Evolutionary conservation across 2,888 invertebrate genomes (phyloP).

Genomic region (Eumacrocentrus americanus): DNA sequence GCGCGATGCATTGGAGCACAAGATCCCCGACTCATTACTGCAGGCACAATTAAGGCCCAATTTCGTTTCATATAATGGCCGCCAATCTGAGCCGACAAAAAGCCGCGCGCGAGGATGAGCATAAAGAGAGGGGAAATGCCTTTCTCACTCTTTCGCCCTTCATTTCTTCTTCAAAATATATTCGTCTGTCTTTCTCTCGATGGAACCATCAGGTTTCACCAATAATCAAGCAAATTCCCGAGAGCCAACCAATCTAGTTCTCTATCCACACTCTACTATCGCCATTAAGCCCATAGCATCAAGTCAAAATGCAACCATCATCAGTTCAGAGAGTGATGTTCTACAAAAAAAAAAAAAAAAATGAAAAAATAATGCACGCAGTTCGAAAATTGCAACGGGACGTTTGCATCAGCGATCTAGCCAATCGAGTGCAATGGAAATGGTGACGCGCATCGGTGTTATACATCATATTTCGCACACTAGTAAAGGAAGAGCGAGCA

Average conservation of each 20-base stretch:
- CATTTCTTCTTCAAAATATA: too few species aligned
- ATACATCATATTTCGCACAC: too few species aligned
- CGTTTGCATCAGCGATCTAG: constrained; percentile 25
- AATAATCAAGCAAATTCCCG: too few species aligned
- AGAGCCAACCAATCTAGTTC: too few species aligned
- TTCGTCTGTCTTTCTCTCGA: not conserved
- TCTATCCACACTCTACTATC: too few species aligned
- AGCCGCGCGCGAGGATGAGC: constrained; percentile 35
- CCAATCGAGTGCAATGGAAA: constrained; percentile 17
- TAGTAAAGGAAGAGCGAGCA: not conserved
- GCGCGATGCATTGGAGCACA: constrained; percentile 51
- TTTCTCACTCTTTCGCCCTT: too few species aligned
- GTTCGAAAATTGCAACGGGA: constrained; percentile 17
- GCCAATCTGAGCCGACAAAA: constrained; percentile 57
- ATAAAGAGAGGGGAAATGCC: too few species aligned
- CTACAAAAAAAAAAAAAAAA: not conserved
- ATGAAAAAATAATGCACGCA: not conserved
- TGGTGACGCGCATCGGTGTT: too few species aligned
- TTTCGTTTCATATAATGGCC: constrained; percentile 55
- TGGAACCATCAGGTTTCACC: not conserved
- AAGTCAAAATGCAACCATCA: too few species aligned
- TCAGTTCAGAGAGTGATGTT: too few species aligned
- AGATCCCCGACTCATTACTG: constrained; percentile 56
- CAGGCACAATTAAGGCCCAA: constrained; percentile 59
- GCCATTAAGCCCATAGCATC: not conserved